These are phyloP conservation scores for Olivierus martensii DNA, from an alignment of 1,140 invertebrate species.

Conservation along the genomic window DNA sequence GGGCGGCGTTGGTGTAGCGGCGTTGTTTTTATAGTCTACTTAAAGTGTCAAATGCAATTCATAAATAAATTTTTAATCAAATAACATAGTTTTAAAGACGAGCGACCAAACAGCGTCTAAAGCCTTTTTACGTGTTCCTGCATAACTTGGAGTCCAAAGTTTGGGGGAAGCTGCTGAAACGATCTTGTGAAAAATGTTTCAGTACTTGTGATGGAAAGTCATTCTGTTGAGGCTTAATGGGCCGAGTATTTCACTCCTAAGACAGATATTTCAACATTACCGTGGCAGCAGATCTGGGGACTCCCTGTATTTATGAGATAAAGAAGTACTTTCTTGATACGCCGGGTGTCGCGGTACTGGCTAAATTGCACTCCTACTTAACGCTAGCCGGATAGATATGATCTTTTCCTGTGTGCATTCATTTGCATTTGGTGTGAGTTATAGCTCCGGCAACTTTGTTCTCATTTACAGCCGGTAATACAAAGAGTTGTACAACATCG, in stretches of 20 bases:
- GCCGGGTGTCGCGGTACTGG: constrained; percentile 10
- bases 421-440: constrained; percentile 18
- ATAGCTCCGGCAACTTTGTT: constrained; percentile 13
- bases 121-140: constrained; percentile 19
- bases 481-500: too few relatives aligned
- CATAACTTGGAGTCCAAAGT: constrained; percentile 9
- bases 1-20: too few relatives aligned
- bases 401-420: constrained; percentile 5
- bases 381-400: constrained; percentile 9
- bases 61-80: constrained; percentile 20
- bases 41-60: constrained; percentile 19
- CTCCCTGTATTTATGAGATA: constrained; percentile 13
- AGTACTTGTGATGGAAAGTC: constrained; percentile 13
- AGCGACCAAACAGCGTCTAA: constrained; percentile 15
- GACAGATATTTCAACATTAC: constrained; percentile 19
- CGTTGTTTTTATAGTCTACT: constrained; percentile 16
- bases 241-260: constrained; percentile 13
- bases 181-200: constrained; percentile 15
- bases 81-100: constrained; percentile 19
- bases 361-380: constrained; percentile 4
- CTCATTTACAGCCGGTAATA: constrained; percentile 13
- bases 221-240: constrained; percentile 17
- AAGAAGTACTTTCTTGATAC: constrained; percentile 13
- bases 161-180: constrained; percentile 2
- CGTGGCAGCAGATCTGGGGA: not conserved